phyloP scores from a whole-genome alignment of 1,140 invertebrate genomes.

The Conopomorpha cramerella region DNA sequence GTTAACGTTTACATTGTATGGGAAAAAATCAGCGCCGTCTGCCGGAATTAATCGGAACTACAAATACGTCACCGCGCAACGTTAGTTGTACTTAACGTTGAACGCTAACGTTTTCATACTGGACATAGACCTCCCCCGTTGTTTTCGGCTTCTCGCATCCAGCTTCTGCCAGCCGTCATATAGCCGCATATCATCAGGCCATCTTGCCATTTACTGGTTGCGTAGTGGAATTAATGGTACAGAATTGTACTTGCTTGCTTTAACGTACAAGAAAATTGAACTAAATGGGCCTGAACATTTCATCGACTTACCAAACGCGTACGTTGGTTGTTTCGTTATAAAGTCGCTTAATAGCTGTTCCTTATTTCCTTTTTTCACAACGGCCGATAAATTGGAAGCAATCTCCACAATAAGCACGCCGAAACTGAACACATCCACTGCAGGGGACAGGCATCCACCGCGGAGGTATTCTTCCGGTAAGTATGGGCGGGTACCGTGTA shows the following conservation, averaged over 20 bases:
- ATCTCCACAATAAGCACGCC: constrained; percentile 90
- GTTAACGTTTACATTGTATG: too few species aligned
- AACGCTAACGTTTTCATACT: too few species aligned
- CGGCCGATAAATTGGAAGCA: constrained; percentile 72
- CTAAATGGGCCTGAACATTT: neutral
- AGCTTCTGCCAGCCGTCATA: too few species aligned
- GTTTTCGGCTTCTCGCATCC: too few species aligned
- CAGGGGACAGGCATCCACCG: constrained; percentile 78
- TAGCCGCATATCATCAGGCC: too few species aligned
- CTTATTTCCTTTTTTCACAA: constrained; percentile 63
- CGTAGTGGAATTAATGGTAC: too few species aligned
- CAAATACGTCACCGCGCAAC: too few species aligned
- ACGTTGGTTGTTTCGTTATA: constrained; percentile 10
- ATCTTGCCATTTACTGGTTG: too few species aligned
- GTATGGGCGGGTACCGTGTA: constrained; percentile 90
- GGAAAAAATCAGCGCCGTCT: too few species aligned
- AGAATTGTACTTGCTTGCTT: neutral
- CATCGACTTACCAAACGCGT: neutral
- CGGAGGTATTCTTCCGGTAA: constrained; percentile 88
- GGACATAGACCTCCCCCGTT: too few species aligned
- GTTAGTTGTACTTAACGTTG: too few species aligned
- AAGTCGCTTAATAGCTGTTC: constrained; percentile 68
- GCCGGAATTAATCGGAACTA: too few species aligned
- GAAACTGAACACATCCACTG: constrained; percentile 93
- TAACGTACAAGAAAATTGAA: neutral